A percentile compares a stretch with the other conserved stretches of the same genome.
Conservation (phyloP, 1,140 invertebrate species). For the Macrocentrus cingulum region DNA sequence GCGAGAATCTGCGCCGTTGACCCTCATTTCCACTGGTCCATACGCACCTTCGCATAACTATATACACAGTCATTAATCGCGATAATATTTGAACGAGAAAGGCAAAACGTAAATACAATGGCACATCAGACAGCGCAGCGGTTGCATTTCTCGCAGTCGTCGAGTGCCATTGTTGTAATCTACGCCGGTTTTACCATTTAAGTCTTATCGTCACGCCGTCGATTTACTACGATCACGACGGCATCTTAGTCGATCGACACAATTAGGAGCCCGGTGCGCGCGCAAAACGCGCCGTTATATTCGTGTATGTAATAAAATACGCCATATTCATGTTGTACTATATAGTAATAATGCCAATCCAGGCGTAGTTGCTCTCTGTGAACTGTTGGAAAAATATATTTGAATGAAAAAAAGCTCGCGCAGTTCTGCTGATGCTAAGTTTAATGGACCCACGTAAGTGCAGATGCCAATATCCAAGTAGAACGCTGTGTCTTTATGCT, state of each 20-base stretch:
- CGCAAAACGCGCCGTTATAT: conserved; percentile 16
- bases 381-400: too few relatives aligned
- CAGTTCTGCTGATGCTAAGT: conserved; percentile 22
- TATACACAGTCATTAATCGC: too few relatives aligned
- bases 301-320: conserved; percentile 20
- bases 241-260: conserved; percentile 22
- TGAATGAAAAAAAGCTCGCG: too few relatives aligned
- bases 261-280: conserved; percentile 15
- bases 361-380: too few relatives aligned
- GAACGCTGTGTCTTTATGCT: background rate
- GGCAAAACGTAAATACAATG: too few relatives aligned
- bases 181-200: conserved; percentile 21
- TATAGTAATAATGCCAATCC: too few relatives aligned
- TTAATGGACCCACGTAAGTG: conserved; percentile 27
- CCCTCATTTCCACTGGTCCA: background rate
- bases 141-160: conserved; percentile 17
- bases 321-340: conserved; percentile 36
- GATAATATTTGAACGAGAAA: too few relatives aligned
- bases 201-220: conserved; percentile 20
- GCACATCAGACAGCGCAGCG: background rate
- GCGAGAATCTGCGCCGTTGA: background rate
- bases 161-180: conserved; percentile 20
- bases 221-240: conserved; percentile 21
- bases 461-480: background rate
- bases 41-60: too few relatives aligned